phyloP scores from a whole-genome alignment of 2,797 vertebrate species.

The Crenuchus spilurus region DNA sequence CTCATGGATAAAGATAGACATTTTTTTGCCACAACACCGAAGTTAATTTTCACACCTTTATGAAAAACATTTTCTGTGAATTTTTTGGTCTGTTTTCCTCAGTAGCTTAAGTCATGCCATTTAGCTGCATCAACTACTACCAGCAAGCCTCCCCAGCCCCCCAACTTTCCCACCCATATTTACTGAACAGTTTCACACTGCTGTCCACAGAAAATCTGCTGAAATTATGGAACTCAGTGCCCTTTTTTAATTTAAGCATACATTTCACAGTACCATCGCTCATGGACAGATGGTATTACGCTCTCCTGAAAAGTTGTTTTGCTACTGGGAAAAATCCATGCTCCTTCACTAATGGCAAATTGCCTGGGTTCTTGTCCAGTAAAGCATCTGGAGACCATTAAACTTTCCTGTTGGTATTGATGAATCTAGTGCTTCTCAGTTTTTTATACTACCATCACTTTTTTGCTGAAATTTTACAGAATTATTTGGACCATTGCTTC shows the following conservation, averaged over 20 bases:
- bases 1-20: background rate
- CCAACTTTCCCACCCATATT: background rate
- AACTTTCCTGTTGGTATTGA: conserved; percentile 1
- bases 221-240: background rate
- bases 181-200: background rate
- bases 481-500: background rate
- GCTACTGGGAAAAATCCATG: conserved; percentile 14
- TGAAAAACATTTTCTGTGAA: background rate
- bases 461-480: background rate
- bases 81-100: background rate
- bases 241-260: conserved; percentile 26
- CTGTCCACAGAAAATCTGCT: background rate
- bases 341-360: conserved; percentile 3
- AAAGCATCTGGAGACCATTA: conserved; percentile 19
- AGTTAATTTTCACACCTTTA: conserved; percentile 14
- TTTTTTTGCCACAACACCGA: conserved; percentile 4
- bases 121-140: background rate
- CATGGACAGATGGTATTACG: conserved; percentile 18
- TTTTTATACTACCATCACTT: background rate
- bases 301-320: conserved; percentile 19
- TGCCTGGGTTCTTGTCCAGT: conserved; percentile 22
- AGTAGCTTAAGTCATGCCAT: background rate
- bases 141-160: too few species aligned
- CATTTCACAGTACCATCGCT: conserved; percentile 2
- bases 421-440: background rate